Evolutionary conservation across 2,797 vertebrate species (phyloP), one percentile per base, ranked within the genome.

Genomic region (Artibeus lituratus): DNA sequence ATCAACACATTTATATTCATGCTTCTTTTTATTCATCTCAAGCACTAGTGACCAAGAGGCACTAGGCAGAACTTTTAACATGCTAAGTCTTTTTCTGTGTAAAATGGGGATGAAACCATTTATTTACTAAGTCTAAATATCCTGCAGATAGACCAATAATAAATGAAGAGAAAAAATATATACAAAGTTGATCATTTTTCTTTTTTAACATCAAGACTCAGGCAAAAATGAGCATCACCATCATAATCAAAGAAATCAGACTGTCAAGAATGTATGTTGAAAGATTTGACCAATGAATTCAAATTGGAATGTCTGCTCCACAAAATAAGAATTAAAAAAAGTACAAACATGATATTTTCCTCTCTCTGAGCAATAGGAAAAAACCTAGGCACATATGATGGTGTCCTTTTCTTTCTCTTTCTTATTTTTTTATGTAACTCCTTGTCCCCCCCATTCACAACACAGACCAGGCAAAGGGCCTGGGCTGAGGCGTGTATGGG

Each of bases 1-100:
- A 90, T 82, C 72, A 95, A 39, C 37, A 67, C n/a, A 83, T 81
- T 78, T 72, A 53, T 92, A 83, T 82, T 83, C 86, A 95, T 51
- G 39, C 39, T 87, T 10, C 18, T 76, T 80, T 53, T 70, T 32
- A 76, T 51, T 78, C 39, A 53, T 82, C 42, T 21, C 37, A 89
- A 87, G 22, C 26, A 7, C 53, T 72, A 67, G 10, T 87, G 29
- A 67, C 10, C 70, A 87, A 59, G 51, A 96, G 37, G n/a, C 10
- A 88, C 9, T 51, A 62, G 49, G 32, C 12, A 93, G 51, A 44
- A 69, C 22, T 57, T 53, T 78, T 51, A 76, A 53, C 12, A 77
- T 35, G 2, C 2, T 44, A 53, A 32, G 37, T 72, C 51, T n/a
- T 93, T 92, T 82, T 49, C 74, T 96, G 86, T 84, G 12, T 62